Percentiles rank a stretch among this genome's conserved stretches.
These are phyloP conservation scores for Dicentrarchus labrax DNA, from an alignment of 2,113 vertebrate genomes.

Conservation along the genomic window DNA sequence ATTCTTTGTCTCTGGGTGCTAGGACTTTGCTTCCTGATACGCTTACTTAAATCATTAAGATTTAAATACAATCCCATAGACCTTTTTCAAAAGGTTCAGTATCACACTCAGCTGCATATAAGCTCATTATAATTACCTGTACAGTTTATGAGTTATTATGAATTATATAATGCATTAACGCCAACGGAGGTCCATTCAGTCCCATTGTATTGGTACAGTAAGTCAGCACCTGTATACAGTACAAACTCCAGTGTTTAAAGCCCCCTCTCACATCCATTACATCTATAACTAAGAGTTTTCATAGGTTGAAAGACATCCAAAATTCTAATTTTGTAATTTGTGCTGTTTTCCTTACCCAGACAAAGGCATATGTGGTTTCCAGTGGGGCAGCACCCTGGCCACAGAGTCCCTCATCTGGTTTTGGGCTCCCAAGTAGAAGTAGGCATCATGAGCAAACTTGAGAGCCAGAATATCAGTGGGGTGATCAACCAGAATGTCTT, in stretches of 20 bases:
- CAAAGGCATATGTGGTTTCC: conserved; percentile 89
- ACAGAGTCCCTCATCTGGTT: conserved; percentile 91
- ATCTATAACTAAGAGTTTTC: neutral
- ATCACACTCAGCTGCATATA: neutral
- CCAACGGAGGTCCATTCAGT: neutral
- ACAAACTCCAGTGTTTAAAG: neutral
- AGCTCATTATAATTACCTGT: neutral
- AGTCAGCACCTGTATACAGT: neutral
- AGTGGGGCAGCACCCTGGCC: conserved; percentile 90
- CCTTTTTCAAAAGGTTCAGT: neutral
- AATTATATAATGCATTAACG: neutral
- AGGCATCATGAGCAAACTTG: conserved; percentile 91
- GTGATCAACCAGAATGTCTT: conserved; percentile 90
- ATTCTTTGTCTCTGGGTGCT: neutral
- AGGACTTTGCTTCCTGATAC: neutral
- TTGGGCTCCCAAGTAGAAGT: conserved; percentile 91
- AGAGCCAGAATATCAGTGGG: conserved; percentile 94
- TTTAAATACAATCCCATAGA: neutral
- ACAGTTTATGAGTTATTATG: neutral
- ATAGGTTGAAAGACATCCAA: neutral
- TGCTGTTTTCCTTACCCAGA: conserved; percentile 83
- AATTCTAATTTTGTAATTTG: neutral
- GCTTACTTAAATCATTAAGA: neutral
- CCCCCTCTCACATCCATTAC: neutral
- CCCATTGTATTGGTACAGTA: neutral